Conservation (phyloP, 2,113 vertebrate genomes). For the Archocentrus centrarchus region DNA sequence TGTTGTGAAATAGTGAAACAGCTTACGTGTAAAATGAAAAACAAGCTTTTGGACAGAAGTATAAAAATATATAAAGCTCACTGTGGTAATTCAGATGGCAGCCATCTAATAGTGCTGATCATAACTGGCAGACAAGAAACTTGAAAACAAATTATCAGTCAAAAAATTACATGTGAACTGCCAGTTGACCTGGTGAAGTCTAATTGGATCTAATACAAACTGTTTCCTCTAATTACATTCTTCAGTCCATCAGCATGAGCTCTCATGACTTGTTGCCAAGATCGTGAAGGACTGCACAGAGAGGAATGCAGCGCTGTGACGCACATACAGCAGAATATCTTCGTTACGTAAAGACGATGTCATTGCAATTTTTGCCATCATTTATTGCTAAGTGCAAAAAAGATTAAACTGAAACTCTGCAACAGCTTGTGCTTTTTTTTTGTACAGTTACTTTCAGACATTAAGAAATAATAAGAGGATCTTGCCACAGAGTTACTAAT, state of each 20-base stretch:
- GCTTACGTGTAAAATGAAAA: neutral
- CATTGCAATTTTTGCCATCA: neutral
- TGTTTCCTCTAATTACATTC: conserved; percentile 71
- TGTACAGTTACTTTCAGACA: neutral
- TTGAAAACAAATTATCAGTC: conserved; percentile 39
- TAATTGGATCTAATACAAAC: conserved; percentile 44
- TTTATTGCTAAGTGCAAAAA: neutral
- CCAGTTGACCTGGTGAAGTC: conserved; percentile 22
- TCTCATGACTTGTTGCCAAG: conserved; percentile 49
- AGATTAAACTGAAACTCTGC: neutral
- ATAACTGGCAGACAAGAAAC: conserved; percentile 19
- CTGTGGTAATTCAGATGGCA: neutral
- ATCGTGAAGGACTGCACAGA: conserved; percentile 21
- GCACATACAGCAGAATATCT: conserved; percentile 2
- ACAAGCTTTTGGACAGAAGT: neutral
- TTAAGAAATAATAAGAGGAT: neutral
- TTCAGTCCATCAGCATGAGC: conserved; percentile 45
- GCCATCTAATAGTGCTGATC: neutral
- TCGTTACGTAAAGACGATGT: conserved; percentile 1
- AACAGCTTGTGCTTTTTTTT: neutral
- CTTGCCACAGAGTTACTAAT: neutral
- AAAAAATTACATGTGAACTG: conserved; percentile 30
- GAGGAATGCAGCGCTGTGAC: conserved; percentile 34
- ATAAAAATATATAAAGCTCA: neutral
- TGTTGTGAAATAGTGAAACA: neutral